Percentiles rank a stretch among this genome's conserved stretches.
These are phyloP conservation scores for Lacerta bilineata DNA, from an alignment of 2,797 vertebrate genomes.

Conservation along the genomic window DNA sequence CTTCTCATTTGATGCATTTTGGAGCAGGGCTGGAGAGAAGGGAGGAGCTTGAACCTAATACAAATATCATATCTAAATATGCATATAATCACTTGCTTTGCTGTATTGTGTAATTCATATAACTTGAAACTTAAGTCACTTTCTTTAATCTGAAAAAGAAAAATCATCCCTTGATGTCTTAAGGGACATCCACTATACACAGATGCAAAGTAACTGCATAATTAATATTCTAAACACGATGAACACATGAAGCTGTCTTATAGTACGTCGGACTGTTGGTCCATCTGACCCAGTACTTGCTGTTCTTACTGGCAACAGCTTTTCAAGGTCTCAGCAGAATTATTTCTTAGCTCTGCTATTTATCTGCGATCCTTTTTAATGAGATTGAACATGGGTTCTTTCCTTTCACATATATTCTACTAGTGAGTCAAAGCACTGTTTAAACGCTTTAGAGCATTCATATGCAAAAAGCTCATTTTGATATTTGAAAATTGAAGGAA, in stretches of 20 bases:
- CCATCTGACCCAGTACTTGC: no score
- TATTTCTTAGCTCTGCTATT: background rate
- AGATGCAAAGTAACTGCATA: slow-evolving; percentile 6
- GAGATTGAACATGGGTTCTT: background rate
- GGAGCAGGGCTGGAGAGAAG: background rate
- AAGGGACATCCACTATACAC: background rate
- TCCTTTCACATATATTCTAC: no score
- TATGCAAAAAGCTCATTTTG: background rate
- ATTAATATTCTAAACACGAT: background rate
- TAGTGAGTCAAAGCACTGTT: background rate
- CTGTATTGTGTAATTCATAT: background rate
- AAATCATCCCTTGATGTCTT: background rate
- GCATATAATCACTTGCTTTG: background rate
- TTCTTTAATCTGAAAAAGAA: background rate
- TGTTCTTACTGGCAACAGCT: background rate
- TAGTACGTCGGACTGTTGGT: background rate
- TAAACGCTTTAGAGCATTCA: background rate
- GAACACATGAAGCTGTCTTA: background rate
- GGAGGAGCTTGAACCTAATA: background rate
- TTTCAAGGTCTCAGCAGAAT: background rate
- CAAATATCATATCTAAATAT: background rate
- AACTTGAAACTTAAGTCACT: background rate
- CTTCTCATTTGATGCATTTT: background rate
- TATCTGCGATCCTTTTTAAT: background rate
- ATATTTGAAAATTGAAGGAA: background rate